Base-by-base conservation (phyloP, 1,140 invertebrate species). In the Pseudomyrmex pallidus region DNA sequence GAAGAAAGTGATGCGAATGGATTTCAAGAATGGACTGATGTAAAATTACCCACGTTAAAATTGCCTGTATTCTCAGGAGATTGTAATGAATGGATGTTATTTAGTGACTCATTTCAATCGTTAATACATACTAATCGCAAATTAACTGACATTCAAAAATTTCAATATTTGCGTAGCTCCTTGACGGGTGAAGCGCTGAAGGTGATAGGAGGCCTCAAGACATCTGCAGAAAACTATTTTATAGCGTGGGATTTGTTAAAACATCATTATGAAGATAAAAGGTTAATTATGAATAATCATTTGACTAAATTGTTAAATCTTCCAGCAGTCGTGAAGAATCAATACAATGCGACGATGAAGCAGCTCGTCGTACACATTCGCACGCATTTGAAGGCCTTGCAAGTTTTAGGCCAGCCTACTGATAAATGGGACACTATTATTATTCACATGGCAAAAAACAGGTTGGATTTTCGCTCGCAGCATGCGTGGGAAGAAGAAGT, bases 1-100 rank as follows among this genome's bases (percentile, higher is more conserved):
- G 25, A 25, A 3, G 25, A 25, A 3, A 25, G 25, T 0, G 25
- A 25, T 25, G 25, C 25, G 25, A 25, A 25, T 25, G 0, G 25
- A 25, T 4, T 25, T 25, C 25, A 4, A 4, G 25, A 25, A 25
- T 3, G 2, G 50, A 35, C 44, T 54, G 7, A 83, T 1, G 0
- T 72, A 8, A 76, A 76, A 54, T 63, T 76, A n/a, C 74, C 74
- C 0, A 76, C 13, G 0, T 0, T 76, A 4, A 64, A 48, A n/a
- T 13, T 76, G 13, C 46, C 15, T 0, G 25, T 25, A 17, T 0
- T 2, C 56, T 76, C 35, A 2, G 0, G 4, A 35, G n/a, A 2
- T 10, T 64, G 4, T 56, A 76, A 2, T 12, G 17, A 17, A 10
- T 56, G 25, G 74, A 17, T 76, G 4, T 17, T 76, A 7, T 76